phyloP scores from a whole-genome alignment of 2,113 vertebrate genomes.

The Cyprinodon tularosa region DNA sequence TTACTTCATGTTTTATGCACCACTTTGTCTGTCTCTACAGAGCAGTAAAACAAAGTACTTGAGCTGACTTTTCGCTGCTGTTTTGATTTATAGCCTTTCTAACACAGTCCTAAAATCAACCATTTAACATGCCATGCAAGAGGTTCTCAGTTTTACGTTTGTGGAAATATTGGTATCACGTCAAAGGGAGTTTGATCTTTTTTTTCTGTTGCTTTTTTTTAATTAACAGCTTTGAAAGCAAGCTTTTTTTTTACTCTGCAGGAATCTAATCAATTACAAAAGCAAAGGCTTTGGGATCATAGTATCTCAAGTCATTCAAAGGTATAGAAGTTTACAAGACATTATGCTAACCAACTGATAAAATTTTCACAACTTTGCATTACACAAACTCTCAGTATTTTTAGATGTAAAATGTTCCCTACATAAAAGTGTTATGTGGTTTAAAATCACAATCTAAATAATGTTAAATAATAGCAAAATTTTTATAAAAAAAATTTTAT shows the following conservation, averaged over 20 bases:
- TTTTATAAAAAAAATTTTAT: conserved; percentile 4
- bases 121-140: conserved; percentile 71
- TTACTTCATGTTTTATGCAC: conserved; percentile 23
- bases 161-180: conserved; percentile 30
- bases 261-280: conserved; percentile 52
- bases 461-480: conserved; percentile 3
- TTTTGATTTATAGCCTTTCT: conserved; percentile 22
- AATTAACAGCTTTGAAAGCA: conserved; percentile 47
- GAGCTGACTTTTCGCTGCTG: conserved; percentile 18
- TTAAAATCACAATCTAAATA: conserved; percentile 24
- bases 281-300: conserved; percentile 52
- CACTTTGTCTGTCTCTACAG: conserved; percentile 13
- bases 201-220: neutral
- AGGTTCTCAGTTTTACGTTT: conserved; percentile 22
- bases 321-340: conserved; percentile 56
- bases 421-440: conserved; percentile 24
- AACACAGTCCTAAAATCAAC: conserved; percentile 49
- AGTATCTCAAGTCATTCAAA: conserved; percentile 61
- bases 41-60: conserved; percentile 22
- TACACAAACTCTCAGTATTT: conserved; percentile 18
- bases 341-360: conserved; percentile 42
- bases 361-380: conserved; percentile 30
- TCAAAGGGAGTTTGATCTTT: conserved; percentile 4
- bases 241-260: conserved; percentile 40
- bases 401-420: conserved; percentile 23